phyloP scores from a whole-genome alignment of 2,888 invertebrate genomes.

The Oxycera nigricornis region DNA sequence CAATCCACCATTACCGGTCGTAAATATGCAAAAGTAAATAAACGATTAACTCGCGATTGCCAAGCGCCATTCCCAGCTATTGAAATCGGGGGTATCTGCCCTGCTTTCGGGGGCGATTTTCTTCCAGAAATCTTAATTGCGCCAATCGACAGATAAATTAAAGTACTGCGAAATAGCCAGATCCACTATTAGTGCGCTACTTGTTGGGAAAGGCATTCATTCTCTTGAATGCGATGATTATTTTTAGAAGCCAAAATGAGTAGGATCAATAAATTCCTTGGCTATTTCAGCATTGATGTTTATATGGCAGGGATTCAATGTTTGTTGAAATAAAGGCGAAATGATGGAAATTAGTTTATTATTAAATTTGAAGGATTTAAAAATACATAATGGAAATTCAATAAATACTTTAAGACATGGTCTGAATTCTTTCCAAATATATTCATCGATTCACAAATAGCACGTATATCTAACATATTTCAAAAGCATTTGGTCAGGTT shows the following conservation, averaged over 20 bases:
- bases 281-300: too few species aligned
- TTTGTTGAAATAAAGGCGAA: too few species aligned
- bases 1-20: slow-evolving; percentile 10
- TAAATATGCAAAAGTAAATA: slow-evolving; percentile 16
- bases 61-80: not conserved
- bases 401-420: too few species aligned
- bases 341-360: too few species aligned
- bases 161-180: slow-evolving; percentile 25
- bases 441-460: too few species aligned
- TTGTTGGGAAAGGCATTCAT: not conserved
- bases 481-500: too few species aligned
- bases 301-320: too few species aligned
- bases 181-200: not conserved
- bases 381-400: too few species aligned
- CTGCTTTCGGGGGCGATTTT: not conserved
- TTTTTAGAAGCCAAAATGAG: not conserved
- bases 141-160: slow-evolving; percentile 16
- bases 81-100: not conserved
- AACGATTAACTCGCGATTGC: slow-evolving; percentile 3
- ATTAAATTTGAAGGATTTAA: too few species aligned
- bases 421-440: too few species aligned
- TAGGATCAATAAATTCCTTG: too few species aligned
- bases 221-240: not conserved
- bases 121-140: not conserved
- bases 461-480: too few species aligned